Percentiles rank a stretch among this genome's conserved stretches.
Evolutionary conservation across 64 coral and sea anemone species (phyloP).

Genomic region (Actinia equina): DNA sequence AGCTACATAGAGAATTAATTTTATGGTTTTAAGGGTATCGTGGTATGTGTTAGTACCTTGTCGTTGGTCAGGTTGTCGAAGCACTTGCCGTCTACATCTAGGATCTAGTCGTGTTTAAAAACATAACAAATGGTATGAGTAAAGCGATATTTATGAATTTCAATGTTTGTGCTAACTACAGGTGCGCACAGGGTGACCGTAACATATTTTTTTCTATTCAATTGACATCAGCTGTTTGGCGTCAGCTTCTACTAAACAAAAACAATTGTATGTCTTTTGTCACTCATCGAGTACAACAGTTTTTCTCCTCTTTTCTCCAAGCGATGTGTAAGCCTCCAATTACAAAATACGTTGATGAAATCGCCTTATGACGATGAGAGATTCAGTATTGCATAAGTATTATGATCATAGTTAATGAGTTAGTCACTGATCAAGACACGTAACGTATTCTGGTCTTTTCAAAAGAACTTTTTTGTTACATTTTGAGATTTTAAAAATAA

Average conservation of each 20-base stretch:
- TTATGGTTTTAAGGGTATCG: neutral
- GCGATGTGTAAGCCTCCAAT: neutral
- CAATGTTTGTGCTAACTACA: neutral
- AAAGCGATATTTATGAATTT: slow-evolving; percentile 2
- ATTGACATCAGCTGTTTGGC: neutral
- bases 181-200: slow-evolving; percentile 2
- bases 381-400: no score
- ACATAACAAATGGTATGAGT: neutral
- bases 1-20: neutral
- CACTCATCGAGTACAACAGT: neutral
- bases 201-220: neutral
- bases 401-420: no score
- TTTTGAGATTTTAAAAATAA: no score
- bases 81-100: slow-evolving; percentile 55
- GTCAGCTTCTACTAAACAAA: neutral
- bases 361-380: no score
- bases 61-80: slow-evolving; percentile 54
- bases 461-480: no score
- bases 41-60: slow-evolving; percentile 27
- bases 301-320: neutral
- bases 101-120: slow-evolving; percentile 17
- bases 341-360: no score
- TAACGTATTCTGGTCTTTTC: no score
- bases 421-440: no score
- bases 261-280: neutral